Base-by-base conservation (phyloP, 2,113 vertebrate genomes). In the Ciconia maguari region DNA sequence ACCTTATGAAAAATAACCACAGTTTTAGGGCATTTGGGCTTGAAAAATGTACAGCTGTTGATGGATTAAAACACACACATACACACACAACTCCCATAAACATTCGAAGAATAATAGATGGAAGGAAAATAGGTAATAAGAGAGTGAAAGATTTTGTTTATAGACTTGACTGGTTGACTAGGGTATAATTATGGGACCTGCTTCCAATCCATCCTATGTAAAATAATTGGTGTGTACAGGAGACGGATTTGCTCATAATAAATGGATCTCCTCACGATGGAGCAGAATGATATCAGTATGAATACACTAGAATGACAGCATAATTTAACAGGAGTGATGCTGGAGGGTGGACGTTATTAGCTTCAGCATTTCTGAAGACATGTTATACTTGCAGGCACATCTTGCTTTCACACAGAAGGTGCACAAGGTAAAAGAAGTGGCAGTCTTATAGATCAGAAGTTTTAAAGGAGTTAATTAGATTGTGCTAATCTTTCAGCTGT, bases 101-200 rank as follows among this genome's bases (percentile, higher is more conserved):
- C 58, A 93, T 83, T 86, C 44, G n/a, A 89, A 95, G 66, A 94
- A 95, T 97, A 96, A 97, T 89, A 95, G 90, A 83, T 42, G 49
- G 58, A 96, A 96, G 51, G 81, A 96, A 97, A 98, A 96, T 62
- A 96, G 48, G 68, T 95, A 97, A 94, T 96, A 95, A 97, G 81
- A 89, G 68, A 97, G 78, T 94, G 92, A 97, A 74, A 95, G 83
- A 97, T 98, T 97, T 90, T 97, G 92, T 96, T 97, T 96, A 94
- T 91, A 93, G 76, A 94, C 86, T 83, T 97, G 89, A 91, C 64
- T 96, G 34, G 87, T 95, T 95, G 93, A 91, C 87, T 96, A 92
- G 83, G 87, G 52, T 82, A 80, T 94, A 97, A 96, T 97, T 98
- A 96, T 76, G n/a, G 41, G 69, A 93, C 71, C 91, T 84, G 70